phyloP scores from a whole-genome alignment of 1,140 invertebrate genomes.

The Stegodyphus mimosarum region DNA sequence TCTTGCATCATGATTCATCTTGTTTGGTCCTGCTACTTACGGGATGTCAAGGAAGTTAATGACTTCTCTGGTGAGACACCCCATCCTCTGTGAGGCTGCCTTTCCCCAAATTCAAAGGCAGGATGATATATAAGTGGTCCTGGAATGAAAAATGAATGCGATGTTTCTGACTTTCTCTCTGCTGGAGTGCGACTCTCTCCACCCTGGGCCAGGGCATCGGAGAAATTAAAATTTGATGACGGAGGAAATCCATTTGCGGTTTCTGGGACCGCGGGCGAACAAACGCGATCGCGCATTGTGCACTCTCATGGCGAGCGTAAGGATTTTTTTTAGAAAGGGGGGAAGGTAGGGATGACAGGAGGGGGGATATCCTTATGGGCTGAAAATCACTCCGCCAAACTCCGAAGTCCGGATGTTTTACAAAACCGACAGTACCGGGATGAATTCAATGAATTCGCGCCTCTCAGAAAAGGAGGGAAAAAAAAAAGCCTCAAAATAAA shows the following conservation, averaged over 20 bases:
- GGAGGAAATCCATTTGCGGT: constrained; percentile 56
- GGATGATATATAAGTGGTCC: neutral
- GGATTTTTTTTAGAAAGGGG: neutral
- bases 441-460: constrained; percentile 58
- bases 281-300: constrained; percentile 35
- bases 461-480: constrained; percentile 34
- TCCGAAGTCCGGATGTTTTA: constrained; percentile 50
- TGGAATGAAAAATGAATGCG: constrained; percentile 9
- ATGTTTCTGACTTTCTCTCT: neutral
- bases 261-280: constrained; percentile 20
- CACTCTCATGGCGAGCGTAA: neutral
- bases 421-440: constrained; percentile 52
- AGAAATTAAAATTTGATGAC: constrained; percentile 59
- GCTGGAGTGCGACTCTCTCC: too few species aligned
- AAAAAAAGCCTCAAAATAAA: neutral
- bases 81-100: neutral
- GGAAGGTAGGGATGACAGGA: neutral
- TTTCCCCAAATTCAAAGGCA: neutral
- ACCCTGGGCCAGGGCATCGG: neutral
- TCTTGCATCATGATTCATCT: too few species aligned
- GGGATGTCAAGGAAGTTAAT: too few species aligned
- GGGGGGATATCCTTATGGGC: constrained; percentile 49
- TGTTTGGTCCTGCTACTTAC: too few species aligned
- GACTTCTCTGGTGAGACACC: neutral
- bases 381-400: constrained; percentile 55